Evolutionary conservation across 2,888 invertebrate species (phyloP).

Genomic region (Drosophila acutilabella): DNA sequence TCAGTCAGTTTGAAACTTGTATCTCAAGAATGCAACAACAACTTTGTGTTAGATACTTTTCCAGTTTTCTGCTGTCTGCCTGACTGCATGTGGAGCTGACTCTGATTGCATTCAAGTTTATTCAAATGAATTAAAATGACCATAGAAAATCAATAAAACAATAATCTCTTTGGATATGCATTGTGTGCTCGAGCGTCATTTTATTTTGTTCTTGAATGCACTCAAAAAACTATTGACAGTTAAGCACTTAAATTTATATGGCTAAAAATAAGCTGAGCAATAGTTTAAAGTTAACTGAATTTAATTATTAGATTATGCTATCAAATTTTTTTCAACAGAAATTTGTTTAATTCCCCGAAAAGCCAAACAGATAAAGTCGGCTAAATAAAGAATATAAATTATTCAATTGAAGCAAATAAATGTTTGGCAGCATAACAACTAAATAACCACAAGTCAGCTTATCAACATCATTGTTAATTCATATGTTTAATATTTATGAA

Average conservation of each 20-base stretch:
- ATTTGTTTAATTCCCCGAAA: slow-evolving; percentile 2
- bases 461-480: slow-evolving; percentile 42
- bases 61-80: background rate
- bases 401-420: slow-evolving; percentile 14
- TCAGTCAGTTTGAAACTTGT: slow-evolving; percentile 36
- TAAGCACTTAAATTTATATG: background rate
- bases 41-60: slow-evolving; percentile 39
- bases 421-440: slow-evolving; percentile 20
- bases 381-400: background rate
- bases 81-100: slow-evolving; percentile 4
- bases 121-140: slow-evolving; percentile 31
- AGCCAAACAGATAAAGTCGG: background rate
- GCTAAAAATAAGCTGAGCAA: background rate
- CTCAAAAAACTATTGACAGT: background rate
- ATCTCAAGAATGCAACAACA: slow-evolving; percentile 51
- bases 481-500: slow-evolving; percentile 37
- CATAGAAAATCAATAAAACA: slow-evolving; percentile 22
- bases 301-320: slow-evolving; percentile 2
- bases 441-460: slow-evolving; percentile 43
- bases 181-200: background rate
- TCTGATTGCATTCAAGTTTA: slow-evolving; percentile 26
- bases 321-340: slow-evolving; percentile 6
- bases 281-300: too few relatives aligned
- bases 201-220: background rate
- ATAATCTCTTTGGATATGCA: slow-evolving; percentile 14